Percentiles rank a stretch among this genome's conserved stretches.
phyloP scores from a whole-genome alignment of 64 coral and sea anemone species.

The Dendrophyllia cribrosa region DNA sequence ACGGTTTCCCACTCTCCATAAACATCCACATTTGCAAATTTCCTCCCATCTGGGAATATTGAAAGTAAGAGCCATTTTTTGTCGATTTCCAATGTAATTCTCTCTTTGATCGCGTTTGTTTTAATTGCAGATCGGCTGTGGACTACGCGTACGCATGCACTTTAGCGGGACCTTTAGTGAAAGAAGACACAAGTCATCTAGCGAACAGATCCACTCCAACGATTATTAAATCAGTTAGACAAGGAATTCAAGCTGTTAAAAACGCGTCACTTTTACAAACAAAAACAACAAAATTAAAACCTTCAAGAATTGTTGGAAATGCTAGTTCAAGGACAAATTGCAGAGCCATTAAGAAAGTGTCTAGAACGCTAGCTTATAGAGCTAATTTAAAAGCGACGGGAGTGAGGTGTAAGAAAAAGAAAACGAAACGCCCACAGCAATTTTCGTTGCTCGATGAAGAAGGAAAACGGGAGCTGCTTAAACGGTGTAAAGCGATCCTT shows the following conservation, averaged over 20 bases:
- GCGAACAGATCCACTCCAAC: neutral
- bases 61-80: too few relatives aligned
- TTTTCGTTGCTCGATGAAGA: slow-evolving; percentile 9
- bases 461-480: neutral
- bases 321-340: neutral
- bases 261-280: neutral
- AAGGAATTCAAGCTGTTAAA: slow-evolving; percentile 24
- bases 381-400: neutral
- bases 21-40: too few relatives aligned
- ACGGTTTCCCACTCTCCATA: too few relatives aligned
- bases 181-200: neutral
- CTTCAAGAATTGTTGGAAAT: neutral
- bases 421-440: neutral
- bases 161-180: neutral
- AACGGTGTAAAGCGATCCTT: slow-evolving; percentile 14
- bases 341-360: too few relatives aligned
- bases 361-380: neutral
- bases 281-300: neutral
- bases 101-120: neutral
- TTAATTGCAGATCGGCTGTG: slow-evolving; percentile 26
- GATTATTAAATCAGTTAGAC: neutral
- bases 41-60: too few relatives aligned
- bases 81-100: neutral
- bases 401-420: neutral
- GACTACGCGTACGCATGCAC: slow-evolving; percentile 56